Evolutionary conservation across 2,113 vertebrate species (phyloP).

Genomic region (Anas platyrhynchos): DNA sequence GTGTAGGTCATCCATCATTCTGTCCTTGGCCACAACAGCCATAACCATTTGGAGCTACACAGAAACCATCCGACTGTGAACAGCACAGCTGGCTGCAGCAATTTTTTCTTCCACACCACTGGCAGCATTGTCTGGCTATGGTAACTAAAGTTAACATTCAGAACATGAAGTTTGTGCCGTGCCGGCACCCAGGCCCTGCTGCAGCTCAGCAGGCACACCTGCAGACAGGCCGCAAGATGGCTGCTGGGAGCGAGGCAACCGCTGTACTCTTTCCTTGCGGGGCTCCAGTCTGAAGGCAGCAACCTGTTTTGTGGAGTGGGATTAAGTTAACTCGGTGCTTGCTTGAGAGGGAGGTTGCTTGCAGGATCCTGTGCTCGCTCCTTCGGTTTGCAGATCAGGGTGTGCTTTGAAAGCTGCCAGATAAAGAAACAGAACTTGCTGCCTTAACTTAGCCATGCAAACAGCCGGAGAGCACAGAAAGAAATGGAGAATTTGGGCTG

Average conservation of each 20-base stretch:
- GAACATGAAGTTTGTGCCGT: slow-evolving; percentile 81
- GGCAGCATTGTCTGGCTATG: slow-evolving; percentile 84
- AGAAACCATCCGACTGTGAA: slow-evolving; percentile 82
- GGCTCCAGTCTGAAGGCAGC: background rate
- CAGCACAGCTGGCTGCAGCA: slow-evolving; percentile 87
- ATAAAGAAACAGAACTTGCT: background rate
- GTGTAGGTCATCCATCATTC: slow-evolving; percentile 84
- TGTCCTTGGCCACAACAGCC: slow-evolving; percentile 85
- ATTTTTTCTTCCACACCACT: slow-evolving; percentile 82
- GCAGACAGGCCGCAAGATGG: slow-evolving; percentile 10
- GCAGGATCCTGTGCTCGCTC: background rate
- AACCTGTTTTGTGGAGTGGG: slow-evolving; percentile 16
- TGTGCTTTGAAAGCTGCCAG: background rate
- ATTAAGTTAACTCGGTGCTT: background rate
- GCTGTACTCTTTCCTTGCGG: background rate
- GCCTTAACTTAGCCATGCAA: background rate
- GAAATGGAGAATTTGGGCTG: slow-evolving; percentile 24
- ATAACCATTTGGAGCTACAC: slow-evolving; percentile 77
- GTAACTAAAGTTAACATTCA: slow-evolving; percentile 85
- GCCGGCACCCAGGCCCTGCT: slow-evolving; percentile 46
- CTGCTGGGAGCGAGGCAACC: background rate
- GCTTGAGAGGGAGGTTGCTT: background rate
- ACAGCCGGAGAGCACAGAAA: slow-evolving; percentile 47
- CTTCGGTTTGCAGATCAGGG: background rate
- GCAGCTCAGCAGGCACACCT: slow-evolving; percentile 73